Evolutionary conservation across 2,888 invertebrate genomes (phyloP), one percentile per base, ranked within the genome.

Genomic region (Apotomis capreana): DNA sequence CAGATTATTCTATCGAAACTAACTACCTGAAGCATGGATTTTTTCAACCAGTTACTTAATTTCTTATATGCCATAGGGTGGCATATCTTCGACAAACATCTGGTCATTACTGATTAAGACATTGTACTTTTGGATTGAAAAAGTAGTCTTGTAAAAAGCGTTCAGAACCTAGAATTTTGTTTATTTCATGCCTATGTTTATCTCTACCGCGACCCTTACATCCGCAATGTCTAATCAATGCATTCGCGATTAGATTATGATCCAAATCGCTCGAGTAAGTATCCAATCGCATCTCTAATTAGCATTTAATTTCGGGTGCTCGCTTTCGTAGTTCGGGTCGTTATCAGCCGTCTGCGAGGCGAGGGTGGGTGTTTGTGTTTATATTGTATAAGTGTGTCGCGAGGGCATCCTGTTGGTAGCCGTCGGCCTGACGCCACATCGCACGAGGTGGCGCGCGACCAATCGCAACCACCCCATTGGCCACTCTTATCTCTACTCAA

Each of bases 361-460:
- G 63, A 52, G 65, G 65, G 57, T 69, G 65, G 51, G 37, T 60
- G 36, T 55, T 49, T 61, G 36, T 65, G 63, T 61, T 65, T 63
- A 73, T 63, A 65, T 69, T 60, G 65, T 68, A 37, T 63, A 61
- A 73, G 68, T 71, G 69, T 73, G 74, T 75, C 69, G 68, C 67
- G 36, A 46, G 82, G 85, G 89, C 88, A 91, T 92, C 92, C 91
- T 91, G 92, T 90, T 91, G 83, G 83, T 76, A 78, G 80, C 81
- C 63, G 63, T 46, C 71, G 63, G 63, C 59, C 65, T 90, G 92
- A 91, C 92, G 89, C 81, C 82, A 89, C 85, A 91, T 91, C 91
- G 87, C 85, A 84, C 86, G 92, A 92, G 89, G 86, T 85, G 84
- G 83, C 84, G 86, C 80, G 84, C 77, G 79, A 76, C 87, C 78